These are phyloP conservation scores for Caradrina kadenii DNA, from an alignment of 2,888 invertebrate species.

Conservation along the genomic window DNA sequence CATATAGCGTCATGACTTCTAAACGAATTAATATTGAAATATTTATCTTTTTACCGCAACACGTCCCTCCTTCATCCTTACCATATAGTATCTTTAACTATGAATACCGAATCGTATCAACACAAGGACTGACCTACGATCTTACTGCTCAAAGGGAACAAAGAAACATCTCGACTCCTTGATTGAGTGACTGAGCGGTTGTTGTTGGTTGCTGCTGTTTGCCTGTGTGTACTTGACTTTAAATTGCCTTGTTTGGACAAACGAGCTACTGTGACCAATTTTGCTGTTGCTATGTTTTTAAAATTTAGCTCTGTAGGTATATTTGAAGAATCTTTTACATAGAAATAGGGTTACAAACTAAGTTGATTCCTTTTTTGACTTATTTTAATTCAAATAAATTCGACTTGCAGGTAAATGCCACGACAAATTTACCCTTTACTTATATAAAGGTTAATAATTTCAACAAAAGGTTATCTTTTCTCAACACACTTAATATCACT, in stretches of 20 bases:
- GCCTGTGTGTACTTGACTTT: slow-evolving; percentile 53
- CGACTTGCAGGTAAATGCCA: background rate
- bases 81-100: background rate
- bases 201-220: slow-evolving; percentile 58
- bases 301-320: background rate
- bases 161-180: slow-evolving; percentile 54
- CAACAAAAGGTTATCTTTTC: too few relatives aligned
- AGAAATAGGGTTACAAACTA: background rate
- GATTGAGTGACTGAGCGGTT: slow-evolving; percentile 58
- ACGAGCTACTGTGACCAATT: slow-evolving; percentile 20
- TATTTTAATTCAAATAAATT: background rate
- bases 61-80: too few relatives aligned
- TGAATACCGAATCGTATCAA: slow-evolving; percentile 17
- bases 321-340: background rate
- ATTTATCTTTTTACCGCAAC: background rate
- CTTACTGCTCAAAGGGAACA: slow-evolving; percentile 43
- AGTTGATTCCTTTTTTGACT: background rate
- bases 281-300: background rate
- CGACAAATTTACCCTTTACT: too few relatives aligned
- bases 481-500: background rate
- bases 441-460: too few relatives aligned
- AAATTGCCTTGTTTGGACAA: slow-evolving; percentile 52
- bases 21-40: too few relatives aligned
- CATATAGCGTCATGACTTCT: too few relatives aligned
- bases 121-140: slow-evolving; percentile 26